phyloP scores from a whole-genome alignment of 2,888 invertebrate genomes.

The Rapana venosa region DNA sequence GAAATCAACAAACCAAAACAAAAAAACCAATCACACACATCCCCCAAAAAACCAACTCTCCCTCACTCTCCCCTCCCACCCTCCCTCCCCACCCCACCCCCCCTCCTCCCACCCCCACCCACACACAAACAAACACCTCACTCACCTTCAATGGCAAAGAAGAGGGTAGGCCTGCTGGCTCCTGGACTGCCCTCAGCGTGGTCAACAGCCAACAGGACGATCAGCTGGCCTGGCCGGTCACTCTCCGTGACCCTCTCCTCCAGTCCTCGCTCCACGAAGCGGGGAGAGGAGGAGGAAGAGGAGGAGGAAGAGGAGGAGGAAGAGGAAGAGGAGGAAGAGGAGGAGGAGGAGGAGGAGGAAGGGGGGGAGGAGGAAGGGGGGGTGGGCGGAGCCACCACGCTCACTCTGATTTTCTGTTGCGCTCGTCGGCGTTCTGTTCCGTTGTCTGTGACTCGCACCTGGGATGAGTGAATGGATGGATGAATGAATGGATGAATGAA shows the following conservation, averaged over 20 bases:
- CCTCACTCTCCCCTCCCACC: not conserved
- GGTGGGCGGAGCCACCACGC: slow-evolving; percentile 63
- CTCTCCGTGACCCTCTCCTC: slow-evolving; percentile 75
- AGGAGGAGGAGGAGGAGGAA: slow-evolving; percentile 80
- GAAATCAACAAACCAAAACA: too few relatives aligned
- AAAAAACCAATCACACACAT: not conserved
- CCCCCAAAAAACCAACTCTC: not conserved
- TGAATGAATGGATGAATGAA: too few relatives aligned
- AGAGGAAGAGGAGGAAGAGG: slow-evolving; percentile 77
- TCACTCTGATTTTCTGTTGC: slow-evolving; percentile 58
- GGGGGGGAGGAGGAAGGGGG: slow-evolving; percentile 79
- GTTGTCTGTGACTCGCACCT: slow-evolving; percentile 68
- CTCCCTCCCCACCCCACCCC: not conserved
- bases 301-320: slow-evolving; percentile 38
- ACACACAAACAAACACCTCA: not conserved
- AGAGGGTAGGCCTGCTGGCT: slow-evolving; percentile 87
- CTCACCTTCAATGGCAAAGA: slow-evolving; percentile 89
- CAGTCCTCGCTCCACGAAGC: slow-evolving; percentile 80
- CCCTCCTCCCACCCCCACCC: not conserved
- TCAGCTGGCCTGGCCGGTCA: slow-evolving; percentile 91
- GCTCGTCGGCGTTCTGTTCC: slow-evolving; percentile 63
- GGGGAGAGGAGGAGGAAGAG: slow-evolving; percentile 82
- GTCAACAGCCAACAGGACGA: slow-evolving; percentile 89
- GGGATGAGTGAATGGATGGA: not conserved
- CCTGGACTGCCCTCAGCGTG: slow-evolving; percentile 90